Evolutionary conservation across 1,140 invertebrate genomes (phyloP), one percentile per base, ranked within the genome.

Genomic region (Adoxophyes honmai): DNA sequence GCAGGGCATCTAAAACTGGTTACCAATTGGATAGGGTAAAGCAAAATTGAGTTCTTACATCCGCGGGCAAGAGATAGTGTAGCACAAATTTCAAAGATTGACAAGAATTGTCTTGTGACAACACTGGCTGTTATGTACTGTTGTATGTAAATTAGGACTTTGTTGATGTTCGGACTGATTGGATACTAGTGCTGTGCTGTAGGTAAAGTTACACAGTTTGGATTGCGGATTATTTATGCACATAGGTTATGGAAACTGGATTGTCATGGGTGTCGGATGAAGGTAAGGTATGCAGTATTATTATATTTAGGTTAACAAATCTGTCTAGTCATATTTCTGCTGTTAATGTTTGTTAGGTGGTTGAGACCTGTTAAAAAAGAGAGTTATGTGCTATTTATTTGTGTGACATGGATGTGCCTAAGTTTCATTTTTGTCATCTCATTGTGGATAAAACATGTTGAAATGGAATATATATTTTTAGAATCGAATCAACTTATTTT

Each of bases 1-100:
- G 66, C 53, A 78, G 76, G 59, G 59, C 57, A 9, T 44, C 57
- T 35, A 67, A 66, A 59, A 54, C 42, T 7, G 38, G 55, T 15
- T 68, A 56, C 56, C 63, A 63, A 9, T 63, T 71, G 35, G 71
- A 67, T 21, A 66, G 58, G 55, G 57, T 63, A 14, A 69, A 61
- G 52, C 52, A 62, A 52, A 60, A 67, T 63, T 54, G 60, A 63
- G 2, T 28, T 28, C 6, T 28, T 28, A 6, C 21, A 28, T 6
- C 21, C 6, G 21, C 21, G n/a, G n/a, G n/a, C n/a, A n/a, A n/a
- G n/a, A n/a, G n/a, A n/a, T n/a, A n/a, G n/a, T n/a, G n/a, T 28
- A 28, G 6, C 2, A 6, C 21, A 3, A 28, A 28, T 28, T 28
- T 28, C 21, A 6, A 28, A 28, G 6, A n/a, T n/a, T n/a, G n/a